Evolutionary conservation across 2,113 vertebrate genomes (phyloP).

Genomic region (rabbit (Oryctolagus cuniculus)): DNA sequence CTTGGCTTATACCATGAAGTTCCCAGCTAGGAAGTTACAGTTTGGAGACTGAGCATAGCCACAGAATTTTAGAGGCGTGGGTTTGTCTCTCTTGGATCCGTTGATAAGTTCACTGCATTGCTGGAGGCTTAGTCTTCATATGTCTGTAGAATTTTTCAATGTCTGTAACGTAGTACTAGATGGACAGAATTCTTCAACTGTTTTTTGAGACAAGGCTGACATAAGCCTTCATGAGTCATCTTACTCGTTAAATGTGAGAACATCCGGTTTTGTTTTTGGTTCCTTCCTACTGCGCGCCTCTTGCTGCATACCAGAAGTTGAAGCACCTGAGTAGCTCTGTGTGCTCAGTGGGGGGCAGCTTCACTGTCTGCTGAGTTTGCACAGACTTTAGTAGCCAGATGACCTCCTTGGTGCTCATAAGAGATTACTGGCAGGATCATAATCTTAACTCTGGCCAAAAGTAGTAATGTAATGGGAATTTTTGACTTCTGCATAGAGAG

Average conservation of each 20-base stretch:
- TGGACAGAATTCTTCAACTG: background rate
- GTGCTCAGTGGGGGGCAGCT: background rate
- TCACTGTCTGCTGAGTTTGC: background rate
- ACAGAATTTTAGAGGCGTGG: background rate
- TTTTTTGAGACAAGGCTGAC: background rate
- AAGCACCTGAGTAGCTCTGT: background rate
- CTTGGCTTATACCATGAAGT: background rate
- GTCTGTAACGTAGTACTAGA: background rate
- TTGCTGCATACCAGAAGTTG: background rate
- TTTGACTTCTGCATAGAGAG: background rate
- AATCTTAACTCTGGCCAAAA: background rate
- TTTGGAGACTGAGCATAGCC: background rate
- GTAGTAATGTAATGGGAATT: background rate
- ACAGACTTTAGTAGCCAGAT: background rate
- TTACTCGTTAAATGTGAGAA: background rate
- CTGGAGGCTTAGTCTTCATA: background rate
- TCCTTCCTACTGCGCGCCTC: background rate
- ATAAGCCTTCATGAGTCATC: background rate
- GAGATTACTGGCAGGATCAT: background rate
- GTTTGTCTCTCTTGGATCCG: background rate
- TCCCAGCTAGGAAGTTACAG: background rate
- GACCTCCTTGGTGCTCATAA: background rate
- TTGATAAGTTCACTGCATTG: background rate
- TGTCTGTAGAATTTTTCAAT: conserved; percentile 1
- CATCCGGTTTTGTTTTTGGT: background rate